A percentile compares a stretch with the other conserved stretches of the same genome.
These are phyloP conservation scores for Patagioenas fasciata DNA, from an alignment of 2,113 vertebrate genomes.

Conservation along the genomic window DNA sequence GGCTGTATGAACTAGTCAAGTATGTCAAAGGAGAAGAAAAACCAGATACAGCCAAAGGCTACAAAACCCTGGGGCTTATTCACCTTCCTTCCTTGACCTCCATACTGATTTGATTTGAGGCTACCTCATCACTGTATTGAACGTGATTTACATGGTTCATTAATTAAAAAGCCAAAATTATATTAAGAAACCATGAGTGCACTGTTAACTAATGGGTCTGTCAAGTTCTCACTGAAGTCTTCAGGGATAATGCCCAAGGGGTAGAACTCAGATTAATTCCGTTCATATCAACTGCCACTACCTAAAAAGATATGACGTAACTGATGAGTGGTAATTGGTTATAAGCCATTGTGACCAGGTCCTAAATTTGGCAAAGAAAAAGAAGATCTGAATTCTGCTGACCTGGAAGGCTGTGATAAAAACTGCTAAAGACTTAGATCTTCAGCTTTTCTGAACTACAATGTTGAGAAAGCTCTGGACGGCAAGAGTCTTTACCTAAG, in stretches of 20 bases:
- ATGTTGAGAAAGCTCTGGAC: background rate
- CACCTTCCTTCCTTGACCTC: background rate
- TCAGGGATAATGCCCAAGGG: background rate
- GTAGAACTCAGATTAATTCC: constrained; percentile 10
- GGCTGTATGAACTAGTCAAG: background rate
- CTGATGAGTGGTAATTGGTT: background rate
- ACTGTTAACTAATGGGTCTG: constrained; percentile 43
- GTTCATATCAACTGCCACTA: constrained; percentile 10
- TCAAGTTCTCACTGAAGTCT: constrained; percentile 22
- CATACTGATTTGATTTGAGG: background rate
- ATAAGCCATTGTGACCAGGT: background rate
- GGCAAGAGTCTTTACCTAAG: background rate
- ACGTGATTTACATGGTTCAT: constrained; percentile 27
- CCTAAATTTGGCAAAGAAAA: background rate
- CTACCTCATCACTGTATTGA: background rate
- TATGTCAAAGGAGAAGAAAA: background rate
- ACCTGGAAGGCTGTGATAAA: background rate
- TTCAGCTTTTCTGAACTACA: background rate
- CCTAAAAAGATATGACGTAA: background rate
- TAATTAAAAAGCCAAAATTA: constrained; percentile 48
- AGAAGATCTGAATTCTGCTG: background rate
- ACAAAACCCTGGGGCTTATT: background rate
- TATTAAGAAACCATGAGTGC: background rate
- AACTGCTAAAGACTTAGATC: background rate
- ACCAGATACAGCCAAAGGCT: background rate